These are phyloP conservation scores for Eunapius fragilis DNA, from an alignment of 37 sponge, comb jelly and placozoan genomes.

Conservation along the genomic window DNA sequence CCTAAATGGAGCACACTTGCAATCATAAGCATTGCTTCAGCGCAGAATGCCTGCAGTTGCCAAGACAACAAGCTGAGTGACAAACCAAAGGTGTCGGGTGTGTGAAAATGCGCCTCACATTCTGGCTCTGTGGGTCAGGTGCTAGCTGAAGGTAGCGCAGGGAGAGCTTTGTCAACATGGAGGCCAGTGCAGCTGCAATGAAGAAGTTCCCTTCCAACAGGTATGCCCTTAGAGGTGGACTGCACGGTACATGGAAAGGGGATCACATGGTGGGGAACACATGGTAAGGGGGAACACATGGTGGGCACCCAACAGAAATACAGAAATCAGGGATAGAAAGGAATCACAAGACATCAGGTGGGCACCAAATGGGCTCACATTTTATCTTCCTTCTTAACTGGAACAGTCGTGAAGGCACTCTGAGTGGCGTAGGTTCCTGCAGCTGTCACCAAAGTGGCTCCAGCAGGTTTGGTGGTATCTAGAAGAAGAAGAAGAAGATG, in stretches of 20 bases:
- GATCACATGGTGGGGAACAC: background rate
- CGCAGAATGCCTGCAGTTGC: constrained; percentile 69
- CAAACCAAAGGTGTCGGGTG: too few species aligned
- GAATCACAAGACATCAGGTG: background rate
- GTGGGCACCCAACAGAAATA: background rate
- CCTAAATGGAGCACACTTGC: constrained; percentile 95
- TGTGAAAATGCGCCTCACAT: constrained; percentile 51
- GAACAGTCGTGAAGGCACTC: constrained; percentile 80
- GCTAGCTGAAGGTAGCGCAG: constrained; percentile 69
- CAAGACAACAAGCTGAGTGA: too few species aligned
- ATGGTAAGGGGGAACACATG: background rate
- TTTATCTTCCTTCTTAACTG: constrained; percentile 59
- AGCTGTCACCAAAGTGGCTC: constrained; percentile 80
- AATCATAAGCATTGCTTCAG: constrained; percentile 93
- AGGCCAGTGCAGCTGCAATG: constrained; percentile 86
- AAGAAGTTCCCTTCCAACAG: constrained; percentile 97
- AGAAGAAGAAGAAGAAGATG: background rate
- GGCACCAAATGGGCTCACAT: constrained; percentile 32
- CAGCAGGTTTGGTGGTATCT: background rate
- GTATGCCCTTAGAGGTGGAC: constrained; percentile 87
- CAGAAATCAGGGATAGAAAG: too few species aligned
- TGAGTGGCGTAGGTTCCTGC: constrained; percentile 98
- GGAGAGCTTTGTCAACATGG: constrained; percentile 92
- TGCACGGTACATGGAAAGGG: constrained; percentile 18
- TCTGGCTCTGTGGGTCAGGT: constrained; percentile 60